These are phyloP conservation scores for Rattus norvegicus DNA, from an alignment of 2,113 vertebrate genomes.

Conservation along the genomic window GRCr8 NC_086022.1:135464001-135464500, in stretches of 20 bases:
- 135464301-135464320: background rate
- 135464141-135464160: background rate
- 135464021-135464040: background rate
- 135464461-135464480: background rate
- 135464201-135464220: background rate
- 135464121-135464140: background rate
- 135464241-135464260: too few relatives aligned
- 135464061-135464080: background rate
- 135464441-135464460: background rate
- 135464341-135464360: background rate
- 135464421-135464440: background rate
- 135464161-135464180: background rate
- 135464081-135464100: background rate
- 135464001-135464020: background rate
- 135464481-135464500: background rate
- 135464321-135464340: background rate
- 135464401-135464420: background rate
- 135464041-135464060: background rate
- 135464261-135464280: background rate
- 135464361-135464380: background rate
- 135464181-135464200: background rate
- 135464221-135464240: too few relatives aligned
- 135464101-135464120: background rate
- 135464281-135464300: background rate
- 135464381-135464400: background rate